Base-by-base conservation (phyloP, 2,888 invertebrate species). In the Autographa pulchrina region DNA sequence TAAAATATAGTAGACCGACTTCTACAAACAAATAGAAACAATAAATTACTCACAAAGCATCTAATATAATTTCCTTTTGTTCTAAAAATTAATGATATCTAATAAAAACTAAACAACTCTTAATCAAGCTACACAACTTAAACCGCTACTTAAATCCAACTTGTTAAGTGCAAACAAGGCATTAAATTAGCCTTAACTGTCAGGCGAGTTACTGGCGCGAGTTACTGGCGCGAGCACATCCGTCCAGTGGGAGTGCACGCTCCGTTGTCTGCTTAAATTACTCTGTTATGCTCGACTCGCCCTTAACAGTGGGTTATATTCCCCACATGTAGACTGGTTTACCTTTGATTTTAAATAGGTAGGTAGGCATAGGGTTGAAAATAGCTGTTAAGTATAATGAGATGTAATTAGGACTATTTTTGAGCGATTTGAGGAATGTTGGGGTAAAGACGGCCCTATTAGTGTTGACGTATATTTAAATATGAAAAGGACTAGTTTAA, bases 241-340 rank as follows among this genome's bases (percentile, higher is more conserved):
- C 60, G 78, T 74, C 79, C 82, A 71, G 79, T 31, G 81, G 67
- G 82, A 80, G 65, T 65, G 85, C 88, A 93, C 88, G 92, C 85
- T 92, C 89, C 86, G 88, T 85, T 92, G 92, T 93, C 85, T 89
- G 81, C 86, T 91, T 90, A 93, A 92, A 94, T 93, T 92, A 90
- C 90, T 87, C 82, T 89, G 93, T 90, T 91, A 91, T 91, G 92
- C 87, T 90, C 85, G 84, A 82, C 76, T 86, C 88, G 70, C 82
- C 77, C 82, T 83, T 83, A 85, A 86, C 82, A 84, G 78, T 63
- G 63, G 77, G 79, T 75, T 80, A 66, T 56, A 43, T 59, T 62
- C 38, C 9, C 38, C 56, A 20, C 18, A 52, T 75, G 63, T 75
- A 43, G 59, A 71, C 61, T 48, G 68, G 74, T 77, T 71, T 69